Percentiles rank a stretch among this genome's conserved stretches.
phyloP scores from a whole-genome alignment of 2,888 invertebrate genomes.

The Pycnomerus fuliginosus region DNA sequence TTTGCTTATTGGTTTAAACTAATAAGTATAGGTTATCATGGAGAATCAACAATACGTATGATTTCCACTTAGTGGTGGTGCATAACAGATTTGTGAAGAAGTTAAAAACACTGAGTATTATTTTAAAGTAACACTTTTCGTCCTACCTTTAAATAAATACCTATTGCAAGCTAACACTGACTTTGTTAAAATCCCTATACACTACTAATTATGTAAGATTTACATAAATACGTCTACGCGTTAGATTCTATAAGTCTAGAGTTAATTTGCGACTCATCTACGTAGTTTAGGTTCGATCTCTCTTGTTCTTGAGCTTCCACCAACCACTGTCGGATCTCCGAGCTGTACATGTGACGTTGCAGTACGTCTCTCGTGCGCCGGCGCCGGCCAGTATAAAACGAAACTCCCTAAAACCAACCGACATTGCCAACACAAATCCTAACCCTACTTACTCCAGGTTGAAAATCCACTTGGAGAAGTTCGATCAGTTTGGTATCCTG shows the following conservation, averaged over 20 bases:
- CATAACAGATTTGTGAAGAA: too few species aligned
- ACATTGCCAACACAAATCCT: conserved; percentile 2
- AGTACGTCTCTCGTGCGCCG: conserved; percentile 74
- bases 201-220: too few species aligned
- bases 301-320: conserved; percentile 60
- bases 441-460: conserved; percentile 53
- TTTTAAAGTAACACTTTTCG: too few species aligned
- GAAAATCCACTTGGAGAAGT: conserved; percentile 53
- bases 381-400: conserved; percentile 72
- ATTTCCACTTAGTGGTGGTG: too few species aligned
- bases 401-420: conserved; percentile 52
- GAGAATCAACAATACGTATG: too few species aligned
- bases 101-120: too few species aligned
- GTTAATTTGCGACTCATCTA: conserved; percentile 41
- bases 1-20: too few species aligned
- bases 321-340: conserved; percentile 74
- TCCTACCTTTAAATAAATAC: too few species aligned
- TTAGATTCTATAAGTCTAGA: conserved; percentile 34
- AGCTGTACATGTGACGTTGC: conserved; percentile 73
- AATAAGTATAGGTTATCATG: too few species aligned
- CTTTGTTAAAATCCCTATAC: too few species aligned
- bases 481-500: conserved; percentile 57
- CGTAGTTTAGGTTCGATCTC: conserved; percentile 35
- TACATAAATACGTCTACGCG: too few species aligned
- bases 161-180: too few species aligned